These are phyloP conservation scores for Zosterops pallidus DNA, from an alignment of 2,113 vertebrate genomes.

Conservation along the genomic window DNA sequence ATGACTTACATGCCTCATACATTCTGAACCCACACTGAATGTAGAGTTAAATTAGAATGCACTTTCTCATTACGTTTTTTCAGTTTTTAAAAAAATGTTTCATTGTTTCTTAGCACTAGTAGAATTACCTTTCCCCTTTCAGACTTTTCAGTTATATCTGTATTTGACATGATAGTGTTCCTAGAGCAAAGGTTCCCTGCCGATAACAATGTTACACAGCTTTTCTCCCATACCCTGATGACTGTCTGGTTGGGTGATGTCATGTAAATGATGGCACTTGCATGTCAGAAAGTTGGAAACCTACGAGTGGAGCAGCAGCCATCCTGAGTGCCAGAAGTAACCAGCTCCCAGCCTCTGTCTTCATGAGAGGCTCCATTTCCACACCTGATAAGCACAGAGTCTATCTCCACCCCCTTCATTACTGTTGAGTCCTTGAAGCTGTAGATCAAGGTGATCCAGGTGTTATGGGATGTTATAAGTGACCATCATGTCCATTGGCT, in stretches of 20 bases:
- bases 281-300: background rate
- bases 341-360: background rate
- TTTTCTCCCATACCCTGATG: background rate
- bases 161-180: background rate
- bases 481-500: background rate
- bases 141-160: background rate
- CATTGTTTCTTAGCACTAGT: background rate
- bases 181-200: background rate
- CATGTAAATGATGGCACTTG: background rate
- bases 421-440: background rate
- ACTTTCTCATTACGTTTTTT: background rate
- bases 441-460: background rate
- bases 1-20: background rate
- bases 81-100: background rate
- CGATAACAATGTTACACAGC: background rate
- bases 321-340: background rate
- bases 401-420: background rate
- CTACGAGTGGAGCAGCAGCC: background rate
- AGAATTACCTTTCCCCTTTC: background rate
- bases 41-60: background rate
- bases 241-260: background rate
- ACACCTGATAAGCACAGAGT: background rate
- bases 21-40: background rate
- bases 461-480: background rate
- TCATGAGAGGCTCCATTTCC: background rate